Base-by-base conservation (phyloP, 1,140 invertebrate species). In the Drosophila littoralis region DNA sequence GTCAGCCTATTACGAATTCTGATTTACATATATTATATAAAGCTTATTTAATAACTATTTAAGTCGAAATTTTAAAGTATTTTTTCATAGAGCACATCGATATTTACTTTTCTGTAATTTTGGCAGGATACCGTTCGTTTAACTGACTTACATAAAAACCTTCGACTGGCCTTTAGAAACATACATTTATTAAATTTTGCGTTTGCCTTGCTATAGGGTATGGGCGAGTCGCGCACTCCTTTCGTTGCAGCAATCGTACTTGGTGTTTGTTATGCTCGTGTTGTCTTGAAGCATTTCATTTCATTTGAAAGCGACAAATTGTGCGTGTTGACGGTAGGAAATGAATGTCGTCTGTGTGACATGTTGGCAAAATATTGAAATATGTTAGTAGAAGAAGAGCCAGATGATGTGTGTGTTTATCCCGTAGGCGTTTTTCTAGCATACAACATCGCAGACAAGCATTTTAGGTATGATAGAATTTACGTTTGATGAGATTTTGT, bases 281-380 rank as follows among this genome's bases (percentile, higher is more conserved):
- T 78, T 85, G 63, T 72, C 82, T 78, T 69, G 15, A 54, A 57
- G 72, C 72, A 65, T 76, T 85, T 76, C 82, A 75, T 86, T 86
- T 86, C 76, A 88, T 88, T 79, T 77, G 72, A 76, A 75, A 88
- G 79, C 83, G 83, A 83, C 83, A 86, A 86, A 88, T 86, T 86
- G 83, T 88, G 83, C 83, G 83, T 88, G 83, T 83, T 88, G 83
- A 88, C 83, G 82, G 74, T 68, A 83, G 79, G 83, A 88, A 88
- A 88, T 88, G 83, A 88, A 83, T 88, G 80, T 83, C 84, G 81
- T 79, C 84, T 79, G 8, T 83, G 84, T 77, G 84, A 88, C 84
- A 88, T 88, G 79, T 83, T 83, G 79, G 67, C 73, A 83, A 88
- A 86, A 86, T 86, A 86, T 88, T 79, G 83, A 86, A 88, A 88